Base-by-base conservation (phyloP, 2,113 vertebrate genomes). In the Scolopax mira region DNA sequence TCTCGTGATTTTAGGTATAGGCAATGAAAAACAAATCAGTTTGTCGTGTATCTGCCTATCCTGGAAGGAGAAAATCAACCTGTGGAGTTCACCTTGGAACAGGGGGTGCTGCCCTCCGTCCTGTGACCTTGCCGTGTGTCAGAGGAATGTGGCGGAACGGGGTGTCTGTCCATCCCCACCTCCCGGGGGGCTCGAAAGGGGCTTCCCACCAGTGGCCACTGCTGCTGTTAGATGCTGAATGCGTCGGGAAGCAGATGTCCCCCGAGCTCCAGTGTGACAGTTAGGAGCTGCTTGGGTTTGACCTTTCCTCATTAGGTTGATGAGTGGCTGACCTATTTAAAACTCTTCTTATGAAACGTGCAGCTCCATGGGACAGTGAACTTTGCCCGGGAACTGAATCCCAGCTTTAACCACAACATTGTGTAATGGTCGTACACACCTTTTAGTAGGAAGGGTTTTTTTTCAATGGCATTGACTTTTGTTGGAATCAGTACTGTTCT, bases 361-460 rank as follows among this genome's bases (percentile, higher is more conserved):
- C 51, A 41, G 13, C 84, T 95, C 95, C 88, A 97, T 91, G 93
- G 84, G 96, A 95, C 93, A 61, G 49, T 94, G 97, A 97, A 95
- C 97, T 97, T 97, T 94, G 96, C 95, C 92, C 87, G 66, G 79
- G 95, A 94, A 90, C 44, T 89, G 95, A 96, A 96, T 96, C 93
- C 82, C 77, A 72, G 85, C 94, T 96, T 94, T 97, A 94, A 97
- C 96, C 94, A 88, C 95, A 94, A 73, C 33, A 21, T 96, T 97
- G 95, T 95, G 85, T 95, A 97, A 97, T 18, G 79, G 55, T 62
- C 85, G 89, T 90, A 79, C 87, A 94, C 96, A 96, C 96, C 96
- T 97, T 94, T 80, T 39, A 52, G 62, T 48, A 81, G 93, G 75
- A 57, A 54, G 49, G 52, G 49, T 15, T 2, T 49, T 82, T 77